Conservation (phyloP, 2,888 invertebrate genomes). For the Ctena decussata region DNA sequence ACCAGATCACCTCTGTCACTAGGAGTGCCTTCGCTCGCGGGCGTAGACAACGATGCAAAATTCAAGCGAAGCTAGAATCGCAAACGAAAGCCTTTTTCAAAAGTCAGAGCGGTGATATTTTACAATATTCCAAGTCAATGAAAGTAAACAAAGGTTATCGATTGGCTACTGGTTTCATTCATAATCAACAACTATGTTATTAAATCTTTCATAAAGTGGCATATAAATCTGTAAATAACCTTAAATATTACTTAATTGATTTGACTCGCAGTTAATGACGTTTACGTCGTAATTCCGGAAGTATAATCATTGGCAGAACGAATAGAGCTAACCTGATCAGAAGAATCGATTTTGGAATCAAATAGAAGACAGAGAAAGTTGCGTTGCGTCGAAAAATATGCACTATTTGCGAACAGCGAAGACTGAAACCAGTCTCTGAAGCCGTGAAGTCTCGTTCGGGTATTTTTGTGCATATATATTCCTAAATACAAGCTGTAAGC, state of each 20-base stretch:
- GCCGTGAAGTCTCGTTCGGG: no score
- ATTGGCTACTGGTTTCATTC: neutral
- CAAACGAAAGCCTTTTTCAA: no score
- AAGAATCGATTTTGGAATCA: neutral
- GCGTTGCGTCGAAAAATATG: no score
- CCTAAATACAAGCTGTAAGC: no score
- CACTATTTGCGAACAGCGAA: no score
- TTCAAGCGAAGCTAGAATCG: no score
- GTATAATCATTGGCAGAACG: neutral
- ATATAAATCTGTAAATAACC: conserved; percentile 1
- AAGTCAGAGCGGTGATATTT: neutral
- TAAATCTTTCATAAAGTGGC: neutral
- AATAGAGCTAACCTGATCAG: neutral
- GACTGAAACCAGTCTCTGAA: no score
- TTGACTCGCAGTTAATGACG: neutral
- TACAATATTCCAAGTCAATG: neutral
- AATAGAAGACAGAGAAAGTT: no score
- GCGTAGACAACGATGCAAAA: no score
- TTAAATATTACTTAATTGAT: conserved; percentile 10
- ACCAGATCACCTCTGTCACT: no score
- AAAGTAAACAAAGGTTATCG: neutral
- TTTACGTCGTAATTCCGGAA: neutral
- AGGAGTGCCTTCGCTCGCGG: no score
- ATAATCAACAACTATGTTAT: neutral
- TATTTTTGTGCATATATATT: no score